phyloP scores from a whole-genome alignment of 2,888 invertebrate species.

The Gonocerus acuteangulatus region DNA sequence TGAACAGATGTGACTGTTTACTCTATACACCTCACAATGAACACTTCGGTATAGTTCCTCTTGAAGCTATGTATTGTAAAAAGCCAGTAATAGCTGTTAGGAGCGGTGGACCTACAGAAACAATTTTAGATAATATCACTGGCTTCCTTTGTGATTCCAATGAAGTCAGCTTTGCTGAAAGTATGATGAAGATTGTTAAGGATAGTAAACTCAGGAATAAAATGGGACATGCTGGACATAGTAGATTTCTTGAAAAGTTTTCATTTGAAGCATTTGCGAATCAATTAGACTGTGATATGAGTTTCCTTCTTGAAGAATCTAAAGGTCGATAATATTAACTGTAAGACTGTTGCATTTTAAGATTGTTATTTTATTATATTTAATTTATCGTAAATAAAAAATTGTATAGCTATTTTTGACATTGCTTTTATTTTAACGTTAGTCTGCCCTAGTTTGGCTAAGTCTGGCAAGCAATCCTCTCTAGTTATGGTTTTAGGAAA shows the following conservation, averaged over 20 bases:
- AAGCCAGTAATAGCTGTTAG: conserved; percentile 93
- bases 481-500: too few species aligned
- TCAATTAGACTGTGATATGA: conserved; percentile 52
- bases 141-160: conserved; percentile 70
- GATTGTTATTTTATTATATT: too few species aligned
- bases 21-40: conserved; percentile 94
- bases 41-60: conserved; percentile 98
- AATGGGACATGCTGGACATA: conserved; percentile 68
- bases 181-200: conserved; percentile 62
- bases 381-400: too few species aligned
- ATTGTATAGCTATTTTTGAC: too few species aligned
- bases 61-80: conserved; percentile 92
- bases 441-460: too few species aligned
- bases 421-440: too few species aligned
- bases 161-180: conserved; percentile 63
- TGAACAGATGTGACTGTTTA: conserved; percentile 68
- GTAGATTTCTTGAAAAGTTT: conserved; percentile 69
- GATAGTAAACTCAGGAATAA: conserved; percentile 53
- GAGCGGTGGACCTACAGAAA: conserved; percentile 93
- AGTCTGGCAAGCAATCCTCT: too few species aligned
- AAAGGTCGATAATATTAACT: background rate
- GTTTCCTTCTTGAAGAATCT: background rate
- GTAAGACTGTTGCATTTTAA: too few species aligned
- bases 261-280: conserved; percentile 73
- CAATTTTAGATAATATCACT: conserved; percentile 69